A percentile compares a stretch with the other conserved stretches of the same genome.
Conservation (phyloP, 2,113 vertebrate genomes). For the Murina feae region DNA sequence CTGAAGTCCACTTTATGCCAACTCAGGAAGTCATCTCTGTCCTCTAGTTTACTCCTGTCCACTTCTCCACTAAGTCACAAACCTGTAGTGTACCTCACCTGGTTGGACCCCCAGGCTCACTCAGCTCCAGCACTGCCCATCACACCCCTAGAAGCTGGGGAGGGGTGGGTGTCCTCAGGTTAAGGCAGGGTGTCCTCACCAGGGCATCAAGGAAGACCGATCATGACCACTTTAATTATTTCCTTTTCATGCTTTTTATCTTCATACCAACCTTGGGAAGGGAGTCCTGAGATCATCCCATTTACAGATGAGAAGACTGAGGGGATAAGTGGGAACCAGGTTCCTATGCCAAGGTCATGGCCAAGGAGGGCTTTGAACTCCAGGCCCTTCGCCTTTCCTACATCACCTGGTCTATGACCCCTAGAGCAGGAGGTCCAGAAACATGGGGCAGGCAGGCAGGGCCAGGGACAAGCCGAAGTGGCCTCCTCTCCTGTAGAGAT, state of each 20-base stretch:
- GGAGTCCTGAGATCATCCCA: background rate
- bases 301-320: background rate
- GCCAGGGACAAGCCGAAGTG: background rate
- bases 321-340: background rate
- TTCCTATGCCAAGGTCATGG: background rate
- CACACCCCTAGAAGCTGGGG: background rate
- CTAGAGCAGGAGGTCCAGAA: background rate
- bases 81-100: background rate
- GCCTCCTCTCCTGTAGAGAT: background rate
- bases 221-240: background rate
- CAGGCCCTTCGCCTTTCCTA: background rate
- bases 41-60: background rate
- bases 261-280: background rate
- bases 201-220: background rate
- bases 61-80: background rate
- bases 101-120: fast-evolving
- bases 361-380: background rate
- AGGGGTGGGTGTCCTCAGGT: background rate
- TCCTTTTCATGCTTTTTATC: background rate
- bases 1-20: background rate
- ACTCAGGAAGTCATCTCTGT: background rate
- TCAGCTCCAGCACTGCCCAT: background rate
- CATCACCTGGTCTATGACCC: background rate
- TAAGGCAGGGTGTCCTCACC: no score
- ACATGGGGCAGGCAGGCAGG: background rate